phyloP scores from a whole-genome alignment of 53 echinoderm and acorn worm species.

The Zoroaster sp. region DNA sequence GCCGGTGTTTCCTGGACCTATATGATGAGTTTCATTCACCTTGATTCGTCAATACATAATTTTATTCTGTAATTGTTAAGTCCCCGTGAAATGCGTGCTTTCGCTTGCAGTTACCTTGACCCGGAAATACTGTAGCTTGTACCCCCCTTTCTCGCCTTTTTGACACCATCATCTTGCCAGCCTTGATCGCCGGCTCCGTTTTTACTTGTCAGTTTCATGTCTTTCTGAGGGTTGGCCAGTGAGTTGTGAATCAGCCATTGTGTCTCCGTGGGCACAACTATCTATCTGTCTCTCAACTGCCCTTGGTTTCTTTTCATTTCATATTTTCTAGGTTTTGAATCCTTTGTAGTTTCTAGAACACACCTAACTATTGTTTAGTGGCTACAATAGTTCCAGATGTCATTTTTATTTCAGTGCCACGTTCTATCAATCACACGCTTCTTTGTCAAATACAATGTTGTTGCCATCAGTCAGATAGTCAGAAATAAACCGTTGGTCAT shows the following conservation, averaged over 20 bases:
- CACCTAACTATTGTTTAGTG: background rate
- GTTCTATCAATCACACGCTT: background rate
- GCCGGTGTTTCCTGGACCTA: background rate
- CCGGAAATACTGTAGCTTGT: background rate
- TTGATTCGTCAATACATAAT: background rate
- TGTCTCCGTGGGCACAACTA: background rate
- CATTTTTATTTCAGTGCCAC: background rate
- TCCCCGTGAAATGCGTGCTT: background rate
- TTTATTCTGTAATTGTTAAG: background rate
- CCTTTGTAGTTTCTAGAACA: background rate
- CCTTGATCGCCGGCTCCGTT: background rate
- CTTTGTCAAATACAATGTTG: background rate
- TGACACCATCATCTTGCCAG: background rate
- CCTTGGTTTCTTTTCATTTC: background rate
- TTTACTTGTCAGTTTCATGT: background rate
- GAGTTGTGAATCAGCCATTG: background rate
- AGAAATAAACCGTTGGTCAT: background rate
- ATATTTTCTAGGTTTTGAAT: background rate
- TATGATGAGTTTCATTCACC: slow-evolving; percentile 2
- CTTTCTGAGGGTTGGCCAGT: background rate
- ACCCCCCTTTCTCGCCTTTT: background rate
- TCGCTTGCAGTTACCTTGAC: background rate
- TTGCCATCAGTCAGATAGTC: background rate
- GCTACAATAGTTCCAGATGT: background rate
- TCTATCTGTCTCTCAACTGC: background rate